These are phyloP conservation scores for Oxygymnocypris stewartii DNA, from an alignment of 2,113 vertebrate species.

Conservation along the genomic window DNA sequence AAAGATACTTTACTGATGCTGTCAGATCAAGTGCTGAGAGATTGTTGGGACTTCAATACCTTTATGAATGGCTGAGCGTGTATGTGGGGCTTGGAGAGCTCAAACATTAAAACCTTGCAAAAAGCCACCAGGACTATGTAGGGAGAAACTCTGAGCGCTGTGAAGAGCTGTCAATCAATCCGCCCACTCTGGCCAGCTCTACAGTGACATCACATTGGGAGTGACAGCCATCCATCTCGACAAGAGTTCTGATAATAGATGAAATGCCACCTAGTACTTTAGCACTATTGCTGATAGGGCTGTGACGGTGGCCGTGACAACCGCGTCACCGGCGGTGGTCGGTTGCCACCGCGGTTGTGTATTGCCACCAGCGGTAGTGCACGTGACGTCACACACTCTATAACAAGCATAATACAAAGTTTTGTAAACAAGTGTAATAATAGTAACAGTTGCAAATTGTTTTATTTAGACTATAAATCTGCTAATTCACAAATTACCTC, in stretches of 20 bases:
- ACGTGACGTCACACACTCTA: too few species aligned
- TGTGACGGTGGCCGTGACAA: too few species aligned
- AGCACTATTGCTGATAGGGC: neutral
- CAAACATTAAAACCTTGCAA: constrained; percentile 27
- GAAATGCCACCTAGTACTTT: constrained; percentile 33
- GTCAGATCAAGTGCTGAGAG: neutral
- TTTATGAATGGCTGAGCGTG: constrained; percentile 16
- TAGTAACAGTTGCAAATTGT: too few species aligned
- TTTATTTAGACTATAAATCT: too few species aligned
- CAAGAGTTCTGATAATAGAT: constrained; percentile 58
- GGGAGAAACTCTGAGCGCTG: constrained; percentile 49
- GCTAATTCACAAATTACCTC: too few species aligned
- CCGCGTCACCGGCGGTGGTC: too few species aligned
- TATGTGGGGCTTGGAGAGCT: neutral
- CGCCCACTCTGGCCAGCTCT: constrained; percentile 56
- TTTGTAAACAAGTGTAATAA: too few species aligned
- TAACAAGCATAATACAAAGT: too few species aligned
- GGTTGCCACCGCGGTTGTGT: too few species aligned
- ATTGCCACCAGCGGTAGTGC: too few species aligned
- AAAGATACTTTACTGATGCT: neutral
- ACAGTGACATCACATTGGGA: constrained; percentile 66
- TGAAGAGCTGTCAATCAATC: constrained; percentile 67
- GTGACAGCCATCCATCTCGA: constrained; percentile 64
- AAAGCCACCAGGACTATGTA: constrained; percentile 23
- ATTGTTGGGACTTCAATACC: neutral